Conservation (phyloP, 2,113 vertebrate species). For the Prunella himalayana region DNA sequence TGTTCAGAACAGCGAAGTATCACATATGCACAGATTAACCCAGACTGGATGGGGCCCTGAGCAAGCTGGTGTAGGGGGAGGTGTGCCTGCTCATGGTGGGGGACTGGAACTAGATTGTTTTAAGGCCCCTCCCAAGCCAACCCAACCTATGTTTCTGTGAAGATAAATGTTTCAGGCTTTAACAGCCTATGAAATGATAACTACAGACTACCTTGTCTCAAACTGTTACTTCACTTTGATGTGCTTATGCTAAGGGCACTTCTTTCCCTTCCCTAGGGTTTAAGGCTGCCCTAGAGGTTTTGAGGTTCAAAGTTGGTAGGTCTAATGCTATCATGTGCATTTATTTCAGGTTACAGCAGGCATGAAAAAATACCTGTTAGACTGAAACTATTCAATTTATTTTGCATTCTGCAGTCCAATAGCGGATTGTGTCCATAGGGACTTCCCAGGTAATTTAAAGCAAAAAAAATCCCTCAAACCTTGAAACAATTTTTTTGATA, state of each 20-base stretch:
- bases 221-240: neutral
- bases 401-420: neutral
- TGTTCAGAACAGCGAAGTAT: neutral
- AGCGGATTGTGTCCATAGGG: neutral
- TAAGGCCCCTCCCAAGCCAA: neutral
- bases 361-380: neutral
- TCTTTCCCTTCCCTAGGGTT: neutral
- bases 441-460: neutral
- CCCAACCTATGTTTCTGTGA: neutral
- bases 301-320: neutral
- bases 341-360: neutral
- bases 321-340: neutral
- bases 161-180: neutral
- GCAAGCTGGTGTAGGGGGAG: neutral
- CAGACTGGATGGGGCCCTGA: neutral
- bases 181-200: neutral
- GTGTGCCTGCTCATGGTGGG: neutral
- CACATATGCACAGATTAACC: accelerated
- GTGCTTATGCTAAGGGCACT: neutral
- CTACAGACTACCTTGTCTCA: neutral
- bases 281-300: neutral
- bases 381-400: neutral
- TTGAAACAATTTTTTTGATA: neutral
- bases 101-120: neutral
- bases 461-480: neutral